Conservation (phyloP, 2,113 vertebrate species). For the Thinocorus orbignyianus region DNA sequence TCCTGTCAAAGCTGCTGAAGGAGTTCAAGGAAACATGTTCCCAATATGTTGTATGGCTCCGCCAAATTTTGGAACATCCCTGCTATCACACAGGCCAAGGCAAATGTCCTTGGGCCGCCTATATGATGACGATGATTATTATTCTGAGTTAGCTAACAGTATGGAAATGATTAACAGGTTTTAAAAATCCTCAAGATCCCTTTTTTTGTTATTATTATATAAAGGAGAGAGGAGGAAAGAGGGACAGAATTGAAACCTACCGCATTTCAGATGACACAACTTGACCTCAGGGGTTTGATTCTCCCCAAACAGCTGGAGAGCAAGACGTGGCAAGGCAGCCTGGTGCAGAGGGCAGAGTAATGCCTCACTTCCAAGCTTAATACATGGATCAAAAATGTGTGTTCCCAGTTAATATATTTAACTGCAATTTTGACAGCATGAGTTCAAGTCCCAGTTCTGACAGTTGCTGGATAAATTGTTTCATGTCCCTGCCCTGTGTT, state of each 20-base stretch:
- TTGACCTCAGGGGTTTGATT: background rate
- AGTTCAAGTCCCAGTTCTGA: background rate
- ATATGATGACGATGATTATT: background rate
- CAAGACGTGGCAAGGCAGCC: background rate
- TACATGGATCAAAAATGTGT: background rate
- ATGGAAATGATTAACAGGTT: constrained; percentile 26
- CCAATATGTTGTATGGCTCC: background rate
- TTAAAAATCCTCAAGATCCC: background rate
- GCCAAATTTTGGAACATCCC: background rate
- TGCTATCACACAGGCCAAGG: background rate
- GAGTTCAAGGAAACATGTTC: background rate
- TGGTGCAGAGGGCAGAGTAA: background rate
- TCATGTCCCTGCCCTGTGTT: background rate
- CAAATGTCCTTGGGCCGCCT: background rate
- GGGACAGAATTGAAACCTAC: background rate
- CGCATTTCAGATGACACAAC: background rate
- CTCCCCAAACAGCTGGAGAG: background rate
- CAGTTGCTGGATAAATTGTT: background rate
- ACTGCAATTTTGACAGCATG: background rate
- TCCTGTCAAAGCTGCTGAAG: background rate
- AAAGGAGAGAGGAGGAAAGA: background rate
- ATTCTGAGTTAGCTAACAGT: background rate
- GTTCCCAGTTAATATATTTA: background rate
- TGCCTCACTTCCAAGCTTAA: background rate
- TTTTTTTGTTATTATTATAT: background rate